Evolutionary conservation across 2,113 vertebrate species (phyloP).

Genomic region (Actenoides hombroni): DNA sequence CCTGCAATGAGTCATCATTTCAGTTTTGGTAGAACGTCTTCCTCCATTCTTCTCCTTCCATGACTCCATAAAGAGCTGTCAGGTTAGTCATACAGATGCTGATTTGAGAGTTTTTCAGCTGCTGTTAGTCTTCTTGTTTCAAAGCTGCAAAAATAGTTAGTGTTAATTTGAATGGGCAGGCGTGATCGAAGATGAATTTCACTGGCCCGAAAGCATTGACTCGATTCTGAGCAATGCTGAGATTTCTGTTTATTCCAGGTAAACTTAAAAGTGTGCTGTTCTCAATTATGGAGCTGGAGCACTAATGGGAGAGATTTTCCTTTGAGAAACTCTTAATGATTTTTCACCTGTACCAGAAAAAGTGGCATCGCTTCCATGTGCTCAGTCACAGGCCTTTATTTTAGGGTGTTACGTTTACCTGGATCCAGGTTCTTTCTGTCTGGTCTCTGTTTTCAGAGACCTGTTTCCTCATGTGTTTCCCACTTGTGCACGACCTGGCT

Average conservation of each 20-base stretch:
- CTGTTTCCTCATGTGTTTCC: conserved; percentile 17
- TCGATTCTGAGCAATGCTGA: conserved; percentile 19
- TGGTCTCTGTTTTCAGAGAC: not conserved
- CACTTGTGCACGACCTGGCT: not conserved
- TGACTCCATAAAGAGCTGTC: not conserved
- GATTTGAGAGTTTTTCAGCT: conserved; percentile 40
- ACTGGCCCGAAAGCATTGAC: not conserved
- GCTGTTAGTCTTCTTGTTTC: conserved; percentile 38
- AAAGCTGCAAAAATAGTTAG: conserved; percentile 16
- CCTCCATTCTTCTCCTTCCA: not conserved
- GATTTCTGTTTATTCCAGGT: not conserved
- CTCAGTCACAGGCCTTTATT: conserved; percentile 28
- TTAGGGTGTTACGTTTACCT: conserved; percentile 15
- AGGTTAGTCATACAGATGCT: conserved; percentile 19
- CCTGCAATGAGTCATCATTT: conserved; percentile 32
- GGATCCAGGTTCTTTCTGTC: conserved; percentile 4
- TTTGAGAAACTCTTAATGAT: not conserved
- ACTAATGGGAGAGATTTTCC: not conserved
- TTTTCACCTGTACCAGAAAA: not conserved
- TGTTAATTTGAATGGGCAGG: not conserved
- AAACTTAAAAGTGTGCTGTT: not conserved
- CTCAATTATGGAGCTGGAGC: not conserved
- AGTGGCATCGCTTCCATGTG: not conserved
- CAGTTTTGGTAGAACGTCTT: conserved; percentile 21
- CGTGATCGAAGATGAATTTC: not conserved